These are phyloP conservation scores for Nymphalis urticae DNA, from an alignment of 2,888 invertebrate species.

Conservation along the genomic window DNA sequence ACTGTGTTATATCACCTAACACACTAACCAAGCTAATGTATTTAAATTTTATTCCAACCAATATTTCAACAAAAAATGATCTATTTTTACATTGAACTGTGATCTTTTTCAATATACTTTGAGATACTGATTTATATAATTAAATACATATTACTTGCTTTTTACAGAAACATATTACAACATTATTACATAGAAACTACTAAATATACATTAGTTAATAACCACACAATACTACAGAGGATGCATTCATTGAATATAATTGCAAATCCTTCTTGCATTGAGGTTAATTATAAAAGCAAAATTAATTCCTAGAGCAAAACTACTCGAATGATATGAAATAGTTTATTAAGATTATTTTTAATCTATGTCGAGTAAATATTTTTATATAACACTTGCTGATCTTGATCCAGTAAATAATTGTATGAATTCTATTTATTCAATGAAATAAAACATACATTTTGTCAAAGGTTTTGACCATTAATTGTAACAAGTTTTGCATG, in stretches of 20 bases:
- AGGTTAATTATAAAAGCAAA: neutral
- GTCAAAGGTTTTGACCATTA: too few species aligned
- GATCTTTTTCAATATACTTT: neutral
- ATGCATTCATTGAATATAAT: constrained; percentile 1
- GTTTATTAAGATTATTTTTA: too few species aligned
- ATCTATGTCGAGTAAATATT: too few species aligned
- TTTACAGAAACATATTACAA: neutral
- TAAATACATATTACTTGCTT: neutral
- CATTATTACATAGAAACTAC: neutral
- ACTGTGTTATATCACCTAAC: too few species aligned
- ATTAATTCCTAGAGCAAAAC: neutral
- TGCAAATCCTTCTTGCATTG: neutral
- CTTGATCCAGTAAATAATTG: too few species aligned
- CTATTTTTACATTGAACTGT: neutral
- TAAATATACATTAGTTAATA: neutral
- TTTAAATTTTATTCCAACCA: too few species aligned
- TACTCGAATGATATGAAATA: too few species aligned
- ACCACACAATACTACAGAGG: neutral
- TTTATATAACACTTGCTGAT: too few species aligned
- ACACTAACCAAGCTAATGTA: too few species aligned
- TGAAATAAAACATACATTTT: too few species aligned
- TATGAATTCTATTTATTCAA: too few species aligned
- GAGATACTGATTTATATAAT: neutral
- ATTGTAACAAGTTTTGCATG: too few species aligned
- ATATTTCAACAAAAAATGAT: neutral